These are phyloP conservation scores for Sebastes itinus DNA, from an alignment of 2,797 vertebrate species.

Conservation along the genomic window DNA sequence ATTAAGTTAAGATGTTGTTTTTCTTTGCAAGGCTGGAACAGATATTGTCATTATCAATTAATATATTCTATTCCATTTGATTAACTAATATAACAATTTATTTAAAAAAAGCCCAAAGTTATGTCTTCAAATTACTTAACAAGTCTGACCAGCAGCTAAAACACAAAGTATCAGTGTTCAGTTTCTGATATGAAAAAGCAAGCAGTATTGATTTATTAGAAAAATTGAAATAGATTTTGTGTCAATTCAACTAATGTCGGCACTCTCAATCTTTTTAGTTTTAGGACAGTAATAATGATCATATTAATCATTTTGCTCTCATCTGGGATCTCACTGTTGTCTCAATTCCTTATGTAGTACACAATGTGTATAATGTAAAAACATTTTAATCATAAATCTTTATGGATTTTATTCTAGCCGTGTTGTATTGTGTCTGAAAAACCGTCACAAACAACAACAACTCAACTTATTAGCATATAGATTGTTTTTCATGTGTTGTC, in stretches of 20 bases:
- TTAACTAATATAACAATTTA: neutral
- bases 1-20: neutral
- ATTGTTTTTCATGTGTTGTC: slow-evolving; percentile 4
- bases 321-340: neutral
- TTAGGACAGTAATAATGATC: neutral
- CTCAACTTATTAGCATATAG: neutral
- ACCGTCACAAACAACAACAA: neutral
- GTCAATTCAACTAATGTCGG: neutral
- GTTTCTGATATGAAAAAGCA: neutral
- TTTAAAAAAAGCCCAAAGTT: neutral
- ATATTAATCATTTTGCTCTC: slow-evolving; percentile 9
- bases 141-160: neutral
- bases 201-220: neutral
- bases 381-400: neutral
- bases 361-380: neutral
- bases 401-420: neutral
- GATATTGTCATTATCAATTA: neutral
- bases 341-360: neutral
- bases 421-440: neutral
- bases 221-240: neutral
- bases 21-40: neutral
- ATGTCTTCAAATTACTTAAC: neutral
- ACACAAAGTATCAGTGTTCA: neutral
- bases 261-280: neutral
- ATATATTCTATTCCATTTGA: neutral